Conservation (phyloP, 2,113 vertebrate species). For the Aptenodytes patagonicus region DNA sequence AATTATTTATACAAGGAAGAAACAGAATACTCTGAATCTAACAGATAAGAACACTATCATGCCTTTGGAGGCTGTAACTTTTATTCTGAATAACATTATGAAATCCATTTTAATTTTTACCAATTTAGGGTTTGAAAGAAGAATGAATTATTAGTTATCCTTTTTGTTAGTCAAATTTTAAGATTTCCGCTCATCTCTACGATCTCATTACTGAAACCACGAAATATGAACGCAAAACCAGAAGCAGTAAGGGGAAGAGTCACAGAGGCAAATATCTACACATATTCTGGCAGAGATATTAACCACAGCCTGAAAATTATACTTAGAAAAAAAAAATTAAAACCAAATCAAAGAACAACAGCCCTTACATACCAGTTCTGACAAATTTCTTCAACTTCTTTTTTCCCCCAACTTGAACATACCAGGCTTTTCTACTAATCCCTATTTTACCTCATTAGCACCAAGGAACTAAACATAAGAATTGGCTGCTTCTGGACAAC, state of each 20-base stretch:
- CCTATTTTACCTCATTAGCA: neutral
- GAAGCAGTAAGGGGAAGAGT: neutral
- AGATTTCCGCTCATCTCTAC: neutral
- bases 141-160: neutral
- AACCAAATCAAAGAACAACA: neutral
- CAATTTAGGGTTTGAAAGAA: neutral
- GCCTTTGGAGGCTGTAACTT: neutral
- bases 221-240: neutral
- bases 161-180: neutral
- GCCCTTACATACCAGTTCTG: neutral
- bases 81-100: neutral
- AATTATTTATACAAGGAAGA: neutral
- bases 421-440: neutral
- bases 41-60: neutral
- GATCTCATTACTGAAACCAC: neutral
- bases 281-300: neutral
- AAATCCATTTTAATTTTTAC: neutral
- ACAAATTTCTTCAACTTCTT: neutral
- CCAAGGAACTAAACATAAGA: neutral
- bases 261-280: neutral
- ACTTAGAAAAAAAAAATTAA: neutral
- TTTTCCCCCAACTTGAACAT: neutral
- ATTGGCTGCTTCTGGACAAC: neutral
- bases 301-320: neutral
- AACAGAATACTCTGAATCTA: neutral